Evolutionary conservation across 2,888 invertebrate species (phyloP).

Genomic region (Cephus nigrinus): DNA sequence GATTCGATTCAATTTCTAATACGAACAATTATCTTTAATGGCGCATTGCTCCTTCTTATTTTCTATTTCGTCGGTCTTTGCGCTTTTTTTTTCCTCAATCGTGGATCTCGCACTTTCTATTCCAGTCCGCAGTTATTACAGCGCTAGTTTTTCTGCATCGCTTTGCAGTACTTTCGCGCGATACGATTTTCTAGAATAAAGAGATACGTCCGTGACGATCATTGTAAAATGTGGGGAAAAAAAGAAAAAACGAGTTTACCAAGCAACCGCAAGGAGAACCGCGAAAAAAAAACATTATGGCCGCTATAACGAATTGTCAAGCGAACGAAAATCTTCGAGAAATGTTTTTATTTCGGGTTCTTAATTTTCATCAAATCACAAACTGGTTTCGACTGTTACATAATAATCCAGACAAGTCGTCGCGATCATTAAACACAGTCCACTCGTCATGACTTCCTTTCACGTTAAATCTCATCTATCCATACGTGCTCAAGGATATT

Average conservation of each 20-base stretch:
- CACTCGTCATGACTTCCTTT: background rate
- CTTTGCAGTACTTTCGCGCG: background rate
- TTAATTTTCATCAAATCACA: background rate
- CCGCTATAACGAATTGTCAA: background rate
- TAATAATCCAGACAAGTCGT: background rate
- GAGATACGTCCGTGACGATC: background rate
- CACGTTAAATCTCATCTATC: background rate
- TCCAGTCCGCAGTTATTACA: background rate
- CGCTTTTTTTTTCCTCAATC: background rate
- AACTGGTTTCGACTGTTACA: background rate
- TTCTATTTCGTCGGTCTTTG: background rate
- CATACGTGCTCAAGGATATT: background rate
- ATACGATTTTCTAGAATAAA: background rate
- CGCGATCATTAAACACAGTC: background rate
- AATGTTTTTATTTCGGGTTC: background rate
- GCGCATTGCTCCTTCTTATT: background rate
- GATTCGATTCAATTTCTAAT: background rate
- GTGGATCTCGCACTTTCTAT: background rate
- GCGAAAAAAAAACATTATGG: background rate
- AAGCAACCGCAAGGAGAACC: background rate
- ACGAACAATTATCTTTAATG: background rate
- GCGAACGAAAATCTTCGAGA: background rate
- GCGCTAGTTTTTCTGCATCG: background rate
- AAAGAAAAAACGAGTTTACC: background rate
- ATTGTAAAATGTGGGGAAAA: background rate